Evolutionary conservation across 1,140 invertebrate genomes (phyloP), one percentile per base, ranked within the genome.

Genomic region (Drosophila melanica): DNA sequence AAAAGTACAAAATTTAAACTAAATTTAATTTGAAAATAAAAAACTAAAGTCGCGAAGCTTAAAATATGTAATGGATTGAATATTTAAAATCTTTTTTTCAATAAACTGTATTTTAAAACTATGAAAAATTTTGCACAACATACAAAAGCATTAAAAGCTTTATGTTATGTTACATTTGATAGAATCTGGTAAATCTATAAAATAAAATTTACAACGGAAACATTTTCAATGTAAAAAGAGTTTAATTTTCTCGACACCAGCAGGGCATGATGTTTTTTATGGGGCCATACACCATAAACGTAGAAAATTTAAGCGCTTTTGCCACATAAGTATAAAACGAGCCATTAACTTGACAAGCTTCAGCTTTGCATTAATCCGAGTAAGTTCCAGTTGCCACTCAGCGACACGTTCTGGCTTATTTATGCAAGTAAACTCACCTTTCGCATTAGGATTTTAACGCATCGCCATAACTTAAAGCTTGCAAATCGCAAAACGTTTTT

Each of bases 391-490:
- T 45, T n/a, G 16, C 14, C 42, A 45, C 23, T 23, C 16, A 48
- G 12, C 11, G 16, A 44, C 50, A 35, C n/a, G 33, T 54, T 33
- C 3, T 37, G 6, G 10, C 23, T 66, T 68, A 33, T 50, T 44
- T 23, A 60, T 51, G 55, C 65, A 60, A 60, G 48, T 23, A 45
- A 45, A 16, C 7, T 16, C 14, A 14, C 18, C 39, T 27, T 48
- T n/a, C 11, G 39, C 16, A 9, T 6, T 11, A 44, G 73, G 65
- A 64, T 62, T 80, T 81, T 81, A 87, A 79, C 78, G 51, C 37
- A 41, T 35, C 44, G 57, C 41, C 75, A 78, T 86, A 69, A 81
- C 74, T 59, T 66, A 67, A 60, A 74, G 35, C 53, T 20, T n/a
- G 39, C 35, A 50, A 54, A 42, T 68, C 68, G 30, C 42, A n/a